Conservation (phyloP, 1,140 invertebrate genomes). For the Drosophila santomea region DNA sequence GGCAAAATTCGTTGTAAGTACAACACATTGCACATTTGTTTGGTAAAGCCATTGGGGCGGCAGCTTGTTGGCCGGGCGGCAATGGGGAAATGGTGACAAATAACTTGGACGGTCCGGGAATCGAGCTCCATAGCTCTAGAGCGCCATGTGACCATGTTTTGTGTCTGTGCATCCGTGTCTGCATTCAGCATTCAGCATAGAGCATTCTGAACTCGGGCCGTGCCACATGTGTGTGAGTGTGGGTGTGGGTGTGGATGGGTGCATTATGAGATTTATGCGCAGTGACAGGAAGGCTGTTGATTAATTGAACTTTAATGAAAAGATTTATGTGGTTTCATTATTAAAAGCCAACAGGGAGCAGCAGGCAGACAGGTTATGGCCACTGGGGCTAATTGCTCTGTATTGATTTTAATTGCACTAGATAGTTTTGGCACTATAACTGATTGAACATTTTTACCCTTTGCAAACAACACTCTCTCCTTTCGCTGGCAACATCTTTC, state of each 20-base stretch:
- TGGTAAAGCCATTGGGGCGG: slow-evolving; percentile 14
- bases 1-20: slow-evolving; percentile 74
- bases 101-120: slow-evolving; percentile 48
- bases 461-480: neutral
- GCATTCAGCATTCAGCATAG: slow-evolving; percentile 26
- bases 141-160: slow-evolving; percentile 4
- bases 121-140: slow-evolving; percentile 5
- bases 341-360: slow-evolving; percentile 53
- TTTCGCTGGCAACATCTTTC: slow-evolving; percentile 3
- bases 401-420: slow-evolving; percentile 46
- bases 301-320: slow-evolving; percentile 83
- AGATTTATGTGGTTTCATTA: slow-evolving; percentile 79
- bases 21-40: slow-evolving; percentile 76
- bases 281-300: slow-evolving; percentile 73
- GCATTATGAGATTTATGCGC: slow-evolving; percentile 74
- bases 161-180: slow-evolving; percentile 41
- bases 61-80: neutral
- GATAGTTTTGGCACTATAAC: neutral
- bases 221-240: slow-evolving; percentile 10
- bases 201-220: slow-evolving; percentile 10
- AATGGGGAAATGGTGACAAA: slow-evolving; percentile 57
- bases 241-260: slow-evolving; percentile 13
- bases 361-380: slow-evolving; percentile 33
- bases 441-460: slow-evolving; percentile 14
- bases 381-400: slow-evolving; percentile 64